Evolutionary conservation across 2,888 invertebrate species (phyloP).

Genomic region (Philhelius pedissequus): DNA sequence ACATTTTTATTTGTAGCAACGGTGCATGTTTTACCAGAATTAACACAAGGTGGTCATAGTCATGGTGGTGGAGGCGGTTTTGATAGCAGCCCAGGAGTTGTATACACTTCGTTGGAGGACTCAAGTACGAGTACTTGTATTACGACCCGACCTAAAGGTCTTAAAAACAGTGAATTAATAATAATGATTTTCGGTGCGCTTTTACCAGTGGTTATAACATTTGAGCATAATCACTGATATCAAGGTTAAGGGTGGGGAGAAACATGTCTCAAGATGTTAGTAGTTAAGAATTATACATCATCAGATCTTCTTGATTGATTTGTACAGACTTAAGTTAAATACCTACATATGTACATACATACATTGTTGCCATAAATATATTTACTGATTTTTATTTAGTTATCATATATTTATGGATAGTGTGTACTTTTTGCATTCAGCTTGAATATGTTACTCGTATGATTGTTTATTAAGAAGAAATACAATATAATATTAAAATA

Average conservation of each 20-base stretch:
- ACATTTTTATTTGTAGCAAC: conserved; percentile 99
- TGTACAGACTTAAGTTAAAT: conserved; percentile 20
- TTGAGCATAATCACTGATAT: conserved; percentile 91
- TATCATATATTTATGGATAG: neutral
- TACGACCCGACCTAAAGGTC: conserved; percentile 77
- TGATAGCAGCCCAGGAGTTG: conserved; percentile 43
- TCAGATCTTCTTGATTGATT: neutral
- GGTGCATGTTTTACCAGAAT: conserved; percentile 97
- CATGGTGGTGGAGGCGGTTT: conserved; percentile 55
- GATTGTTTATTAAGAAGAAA: conserved; percentile 37
- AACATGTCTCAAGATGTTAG: neutral
- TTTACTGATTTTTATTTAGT: conserved; percentile 25
- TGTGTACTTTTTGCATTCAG: conserved; percentile 28
- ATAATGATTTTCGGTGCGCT: conserved; percentile 92
- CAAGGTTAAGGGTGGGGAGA: neutral
- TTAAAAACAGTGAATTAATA: conserved; percentile 88
- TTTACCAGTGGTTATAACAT: conserved; percentile 92
- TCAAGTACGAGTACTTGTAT: conserved; percentile 47
- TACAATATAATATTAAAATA: conserved; percentile 7
- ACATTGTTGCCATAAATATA: neutral
- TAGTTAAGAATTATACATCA: neutral
- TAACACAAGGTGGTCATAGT: conserved; percentile 82
- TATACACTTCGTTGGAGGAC: conserved; percentile 72
- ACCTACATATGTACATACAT: neutral
- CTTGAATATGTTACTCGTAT: conserved; percentile 52